Base-by-base conservation (phyloP, 2,113 vertebrate genomes). In the Boleophthalmus pectinirostris region DNA sequence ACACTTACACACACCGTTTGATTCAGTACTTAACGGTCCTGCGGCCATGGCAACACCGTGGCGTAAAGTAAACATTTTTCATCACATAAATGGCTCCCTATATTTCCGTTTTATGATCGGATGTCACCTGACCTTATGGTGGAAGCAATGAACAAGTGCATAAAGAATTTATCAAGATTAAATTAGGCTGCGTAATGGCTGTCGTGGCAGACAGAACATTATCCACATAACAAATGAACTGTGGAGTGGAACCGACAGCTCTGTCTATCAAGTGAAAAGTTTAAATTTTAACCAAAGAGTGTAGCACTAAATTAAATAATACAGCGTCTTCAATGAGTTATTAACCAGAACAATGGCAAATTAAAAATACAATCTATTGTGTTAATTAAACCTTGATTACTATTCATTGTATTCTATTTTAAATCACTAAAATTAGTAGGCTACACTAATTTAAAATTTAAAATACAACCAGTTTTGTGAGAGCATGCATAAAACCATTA, bases 1-100 rank as follows among this genome's bases (percentile, higher is more conserved):
- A 85, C 35, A 72, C 83, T 87, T 92, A 84, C 84, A 89, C 24
- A 68, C 74, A 70, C 74, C 68, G 74, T 89, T 85, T 75, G 84
- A 90, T 83, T 83, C 85, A 74, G 74, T 53, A 11, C 58, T 35
- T 53, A 81, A 63, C 57, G 63, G 51, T n/a, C 77, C 61, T 80
- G 81, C 60, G 70, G 79, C 75, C 69, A 1, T 71, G 71, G 77
- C 71, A 80, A 75, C 74, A 68, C 33, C 75, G 74, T 69, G 60
- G 70, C 1, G 14, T 73, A 45, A 82, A 68, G 72, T 85, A 87
- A 82, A 85, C 77, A 82, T 77, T 78, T 75, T 72, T 82, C 71
- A 35, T 69, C 77, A 76, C 74, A 75, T 80, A 79, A 83, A 75
- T 81, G 68, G 61, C 29, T 38, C 16, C 61, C 18, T 35, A 64